Evolutionary conservation across 2,797 vertebrate genomes (phyloP), one percentile per base, ranked within the genome.

Genomic region (Peromyscus eremicus): DNA sequence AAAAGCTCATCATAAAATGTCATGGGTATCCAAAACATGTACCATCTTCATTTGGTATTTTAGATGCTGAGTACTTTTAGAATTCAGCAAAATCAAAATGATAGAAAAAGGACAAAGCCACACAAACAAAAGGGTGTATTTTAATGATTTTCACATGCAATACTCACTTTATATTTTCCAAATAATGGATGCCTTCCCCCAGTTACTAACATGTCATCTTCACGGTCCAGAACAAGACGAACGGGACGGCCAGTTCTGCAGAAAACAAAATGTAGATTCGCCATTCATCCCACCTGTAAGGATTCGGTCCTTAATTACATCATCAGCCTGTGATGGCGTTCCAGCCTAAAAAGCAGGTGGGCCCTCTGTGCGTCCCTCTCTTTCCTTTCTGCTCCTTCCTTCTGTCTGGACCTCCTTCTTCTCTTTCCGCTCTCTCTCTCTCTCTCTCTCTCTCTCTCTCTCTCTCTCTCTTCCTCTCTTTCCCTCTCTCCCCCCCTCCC

Each of bases 181-280:
- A 99, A 85, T 40, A 99, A 97, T 11, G 99, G 99, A 95, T 99
- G 99, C 1, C 99, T 98, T 13, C 97, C 99, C 79, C 99, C 99
- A 1, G 98, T 99, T 95, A 99, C 99, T 97, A 99, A 94, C 99
- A 99, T 99, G 97, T 99, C 99, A 11, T 99, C 99, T 62, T 99
- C 99, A 82, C 99, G 98, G 93, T 99, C 99, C 96, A 99, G 98
- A 94, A 99, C 97, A 95, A 99, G 98, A 77, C 99, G 99, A 57
- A 99, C 98, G 0, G 99, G 98, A 16, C 84, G 98, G 88, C 97
- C 98, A 6, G 99, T 99, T 98, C 99, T 99, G 96, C 97, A 97
- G 70, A 21, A 96, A 94, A 96, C 43, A 96, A 29, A 90, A 37
- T 7, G 84, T 81, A 64, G 66, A n/a, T 85, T 96, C 62, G 91